A percentile compares a stretch with the other conserved stretches of the same genome.
phyloP scores from a whole-genome alignment of 2,888 invertebrate genomes.

The Sepioteuthis lessoniana region DNA sequence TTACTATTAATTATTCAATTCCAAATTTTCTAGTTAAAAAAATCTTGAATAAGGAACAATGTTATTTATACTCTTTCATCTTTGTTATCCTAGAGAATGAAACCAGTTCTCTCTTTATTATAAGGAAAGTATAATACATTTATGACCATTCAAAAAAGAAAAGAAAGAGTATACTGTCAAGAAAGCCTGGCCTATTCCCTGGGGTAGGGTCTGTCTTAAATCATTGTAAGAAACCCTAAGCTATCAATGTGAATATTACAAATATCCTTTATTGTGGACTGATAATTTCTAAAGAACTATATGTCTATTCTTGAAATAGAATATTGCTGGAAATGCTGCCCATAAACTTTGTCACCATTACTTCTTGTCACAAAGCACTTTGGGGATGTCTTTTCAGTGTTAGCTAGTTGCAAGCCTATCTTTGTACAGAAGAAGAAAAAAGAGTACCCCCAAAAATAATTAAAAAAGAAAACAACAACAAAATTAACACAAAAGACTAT shows the following conservation, averaged over 20 bases:
- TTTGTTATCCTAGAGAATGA: neutral
- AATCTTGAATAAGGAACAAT: no score
- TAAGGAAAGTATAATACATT: neutral
- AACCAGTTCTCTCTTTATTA: neutral
- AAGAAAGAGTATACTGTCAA: neutral
- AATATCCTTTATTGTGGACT: slow-evolving; percentile 17
- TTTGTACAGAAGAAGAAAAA: neutral
- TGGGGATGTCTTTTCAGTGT: neutral
- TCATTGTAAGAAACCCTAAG: neutral
- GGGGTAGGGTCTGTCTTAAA: neutral
- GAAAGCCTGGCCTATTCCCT: neutral
- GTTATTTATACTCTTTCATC: neutral
- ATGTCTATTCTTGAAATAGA: neutral
- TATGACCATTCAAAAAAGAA: neutral
- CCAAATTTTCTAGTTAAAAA: no score
- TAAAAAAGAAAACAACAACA: no score
- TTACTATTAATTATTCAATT: no score
- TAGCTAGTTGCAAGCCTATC: neutral
- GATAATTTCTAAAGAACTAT: neutral
- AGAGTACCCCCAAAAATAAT: no score
- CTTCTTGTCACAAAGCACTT: neutral
- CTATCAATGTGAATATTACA: neutral
- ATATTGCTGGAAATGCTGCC: neutral
- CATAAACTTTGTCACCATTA: neutral
- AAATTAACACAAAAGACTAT: no score